phyloP scores from a whole-genome alignment of 2,888 invertebrate genomes.

The Notodonta dromedarius region DNA sequence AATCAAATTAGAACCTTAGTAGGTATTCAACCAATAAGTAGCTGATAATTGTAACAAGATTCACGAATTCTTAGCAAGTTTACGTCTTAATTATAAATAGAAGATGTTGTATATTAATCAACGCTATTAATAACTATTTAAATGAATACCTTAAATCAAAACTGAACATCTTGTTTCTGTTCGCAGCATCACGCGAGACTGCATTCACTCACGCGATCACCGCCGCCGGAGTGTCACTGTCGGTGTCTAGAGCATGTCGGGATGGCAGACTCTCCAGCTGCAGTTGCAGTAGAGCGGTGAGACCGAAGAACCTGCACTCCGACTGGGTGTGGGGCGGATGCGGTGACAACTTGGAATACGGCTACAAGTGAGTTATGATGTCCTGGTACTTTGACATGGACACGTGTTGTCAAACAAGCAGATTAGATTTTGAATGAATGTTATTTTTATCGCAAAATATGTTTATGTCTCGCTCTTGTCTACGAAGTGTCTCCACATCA shows the following conservation, averaged over 20 bases:
- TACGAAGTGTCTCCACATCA: too few species aligned
- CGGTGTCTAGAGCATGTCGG: conserved; percentile 95
- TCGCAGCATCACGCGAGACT: conserved; percentile 91
- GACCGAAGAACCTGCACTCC: conserved; percentile 92
- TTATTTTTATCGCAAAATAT: too few species aligned
- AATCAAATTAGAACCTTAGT: too few species aligned
- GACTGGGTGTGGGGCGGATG: conserved; percentile 99
- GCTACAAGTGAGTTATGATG: conserved; percentile 89
- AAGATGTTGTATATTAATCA: background rate
- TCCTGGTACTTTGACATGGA: conserved; percentile 19
- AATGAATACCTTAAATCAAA: conserved; percentile 6
- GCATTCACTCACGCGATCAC: conserved; percentile 96
- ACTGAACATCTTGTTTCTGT: conserved; percentile 7
- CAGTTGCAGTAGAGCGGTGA: conserved; percentile 92
- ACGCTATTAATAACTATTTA: background rate
- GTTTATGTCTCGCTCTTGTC: too few species aligned
- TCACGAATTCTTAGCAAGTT: too few species aligned
- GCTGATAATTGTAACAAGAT: too few species aligned
- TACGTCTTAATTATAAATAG: too few species aligned
- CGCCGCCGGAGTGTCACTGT: conserved; percentile 94
- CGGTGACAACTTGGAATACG: conserved; percentile 98
- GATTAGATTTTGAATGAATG: background rate
- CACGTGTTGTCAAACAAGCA: background rate
- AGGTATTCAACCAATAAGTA: too few species aligned
- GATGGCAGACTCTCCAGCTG: conserved; percentile 96